Evolutionary conservation across 1,140 invertebrate genomes (phyloP), one percentile per base, ranked within the genome.

Genomic region (Drosophila obscura): DNA sequence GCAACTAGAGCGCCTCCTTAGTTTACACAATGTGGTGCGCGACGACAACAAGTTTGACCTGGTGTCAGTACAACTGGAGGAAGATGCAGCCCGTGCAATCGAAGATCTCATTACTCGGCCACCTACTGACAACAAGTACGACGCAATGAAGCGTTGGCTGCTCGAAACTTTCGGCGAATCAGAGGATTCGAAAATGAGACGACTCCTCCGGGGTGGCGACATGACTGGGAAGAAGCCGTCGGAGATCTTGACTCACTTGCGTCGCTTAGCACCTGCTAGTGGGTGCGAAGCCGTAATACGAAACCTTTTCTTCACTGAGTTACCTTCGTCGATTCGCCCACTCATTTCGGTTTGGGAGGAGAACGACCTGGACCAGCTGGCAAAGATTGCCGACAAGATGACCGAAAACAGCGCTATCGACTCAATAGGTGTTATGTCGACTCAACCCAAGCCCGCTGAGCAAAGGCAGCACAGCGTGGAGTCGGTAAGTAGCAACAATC

Each of bases 301-400:
- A 4, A 13, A 11, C n/a, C 41, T 43, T 9, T n/a, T 43, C 41
- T 5, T 43, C 5, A 28, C 26, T 7, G 26, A 28, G 26, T 28
- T 7, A 2, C 26, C 26, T 6, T 28, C 26, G 41, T 52, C 50
- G 8, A 52, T 52, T 31, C 50, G 50, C 11, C 50, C 26, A 15
- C 5, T 52, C 11, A 26, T 52, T 15, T 31, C 50, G 15, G 24
- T 31, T 2, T 52, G 50, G 50, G 26, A 52, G 50, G 50, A 31
- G 11, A 15, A 26, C 2, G 24, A 52, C 13, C 31, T 52, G 8
- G 24, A 28, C 26, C 35, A 52, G 24, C 24, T 52, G 11, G 50
- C 50, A 11, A 28, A 52, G 50, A 52, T 52, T n/a, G 50, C 50
- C 6, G 50, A 52, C 11, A 52, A 52, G 22, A 52, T 48, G 45